Evolutionary conservation across 2,797 vertebrate species (phyloP).

Genomic region (Yasuhikotakia modesta): DNA sequence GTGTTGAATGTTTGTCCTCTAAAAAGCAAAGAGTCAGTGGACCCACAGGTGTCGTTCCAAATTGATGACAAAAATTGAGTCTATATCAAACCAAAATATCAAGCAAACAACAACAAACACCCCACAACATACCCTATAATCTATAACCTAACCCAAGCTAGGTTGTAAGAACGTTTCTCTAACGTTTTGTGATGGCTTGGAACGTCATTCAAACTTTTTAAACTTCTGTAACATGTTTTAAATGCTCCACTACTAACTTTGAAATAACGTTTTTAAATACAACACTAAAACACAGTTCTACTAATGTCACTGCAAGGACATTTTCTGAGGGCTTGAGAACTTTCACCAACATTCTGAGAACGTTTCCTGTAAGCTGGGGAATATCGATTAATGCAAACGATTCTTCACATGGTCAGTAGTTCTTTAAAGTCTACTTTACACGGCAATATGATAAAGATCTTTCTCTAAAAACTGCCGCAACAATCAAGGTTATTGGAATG

Average conservation of each 20-base stretch:
- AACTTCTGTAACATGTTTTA: too few relatives aligned
- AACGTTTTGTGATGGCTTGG: too few relatives aligned
- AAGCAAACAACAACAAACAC: constrained; percentile 5
- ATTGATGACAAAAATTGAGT: constrained; percentile 25
- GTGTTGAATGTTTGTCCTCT: constrained; percentile 31
- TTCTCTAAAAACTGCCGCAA: neutral
- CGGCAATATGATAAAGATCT: neutral
- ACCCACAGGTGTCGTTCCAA: constrained; percentile 9
- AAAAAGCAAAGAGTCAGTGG: constrained; percentile 1
- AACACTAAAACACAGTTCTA: too few relatives aligned
- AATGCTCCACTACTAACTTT: too few relatives aligned
- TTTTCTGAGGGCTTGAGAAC: too few relatives aligned
- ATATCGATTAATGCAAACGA: neutral
- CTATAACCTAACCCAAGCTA: neutral
- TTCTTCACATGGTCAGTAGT: neutral
- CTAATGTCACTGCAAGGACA: too few relatives aligned
- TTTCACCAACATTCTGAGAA: too few relatives aligned
- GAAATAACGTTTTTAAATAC: too few relatives aligned
- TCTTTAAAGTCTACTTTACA: neutral
- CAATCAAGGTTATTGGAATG: neutral
- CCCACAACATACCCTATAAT: neutral
- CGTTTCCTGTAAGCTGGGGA: too few relatives aligned
- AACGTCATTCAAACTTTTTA: too few relatives aligned
- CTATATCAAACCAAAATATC: constrained; percentile 25
- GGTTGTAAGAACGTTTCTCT: too few relatives aligned